Evolutionary conservation across 2,113 vertebrate genomes (phyloP), one percentile per base, ranked within the genome.

Genomic region (Pyxicephalus adspersus): DNA sequence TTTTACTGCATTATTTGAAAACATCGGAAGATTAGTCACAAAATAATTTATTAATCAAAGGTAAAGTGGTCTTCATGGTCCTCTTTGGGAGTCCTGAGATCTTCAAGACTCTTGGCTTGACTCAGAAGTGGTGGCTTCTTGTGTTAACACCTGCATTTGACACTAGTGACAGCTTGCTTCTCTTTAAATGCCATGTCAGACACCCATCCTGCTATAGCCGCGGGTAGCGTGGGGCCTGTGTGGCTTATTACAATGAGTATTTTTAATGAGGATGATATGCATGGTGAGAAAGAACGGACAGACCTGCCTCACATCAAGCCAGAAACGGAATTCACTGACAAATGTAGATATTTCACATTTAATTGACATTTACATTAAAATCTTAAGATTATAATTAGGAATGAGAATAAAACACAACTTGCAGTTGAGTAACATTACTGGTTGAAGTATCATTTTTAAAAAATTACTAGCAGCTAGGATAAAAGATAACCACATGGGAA

Each of bases 331-430:
- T 96, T 94, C 96, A 95, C 96, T 98, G 96, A 98, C 97, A 98
- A 98, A 98, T 97, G 95, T 94, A 96, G 94, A 96, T 96, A 97
- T 97, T 96, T 99, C 95, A 97, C 95, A 96, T 98, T 96, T 98
- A 98, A 98, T 98, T 99, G 96, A 98, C 96, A 98, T 94, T 94
- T 97, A 98, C 93, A 93, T 88, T 45, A 1, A 45, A 88, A 89
- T 89, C 86, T 90, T 87, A 93, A 95, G 94, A 94, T 90, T 84
- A 87, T 77, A 88, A 74, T 74, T 45, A 64, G n/a, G 57, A 34
- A 13, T 34, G 19, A 89, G 70, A 64, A 52, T 26, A 88, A 77
- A 54, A 83, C 38, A 81, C 82, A 55, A 88, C 9, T 83, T 19
- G 45, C 23, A 73, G 17, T 34, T 60, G 63, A 73, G 34, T 64